A percentile compares a stretch with the other conserved stretches of the same genome.
Conservation (phyloP, 2,797 vertebrate genomes). For the Odontamblyopus lacepedii region DNA sequence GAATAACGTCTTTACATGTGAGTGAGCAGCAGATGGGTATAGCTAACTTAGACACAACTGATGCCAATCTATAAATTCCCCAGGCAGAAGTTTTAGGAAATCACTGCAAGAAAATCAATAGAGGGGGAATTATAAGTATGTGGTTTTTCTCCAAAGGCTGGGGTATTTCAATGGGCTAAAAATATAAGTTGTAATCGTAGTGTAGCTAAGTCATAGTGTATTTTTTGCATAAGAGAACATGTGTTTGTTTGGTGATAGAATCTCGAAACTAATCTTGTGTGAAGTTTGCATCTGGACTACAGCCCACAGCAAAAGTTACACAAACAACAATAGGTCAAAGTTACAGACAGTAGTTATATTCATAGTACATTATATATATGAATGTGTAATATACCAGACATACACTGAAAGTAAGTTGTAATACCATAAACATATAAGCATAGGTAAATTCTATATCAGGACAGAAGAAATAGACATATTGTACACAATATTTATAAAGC, state of each 20-base stretch:
- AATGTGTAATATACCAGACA: background rate
- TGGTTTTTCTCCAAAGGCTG: background rate
- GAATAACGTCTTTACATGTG: constrained; percentile 68
- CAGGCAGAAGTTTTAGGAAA: constrained; percentile 56
- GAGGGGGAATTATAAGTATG: constrained; percentile 12
- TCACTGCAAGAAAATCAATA: constrained; percentile 48
- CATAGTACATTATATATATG: background rate
- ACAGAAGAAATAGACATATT: no score
- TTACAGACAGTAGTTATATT: background rate
- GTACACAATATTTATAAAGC: no score
- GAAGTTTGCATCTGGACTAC: background rate
- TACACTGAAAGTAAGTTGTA: background rate
- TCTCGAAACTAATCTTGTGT: background rate
- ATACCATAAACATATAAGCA: no score
- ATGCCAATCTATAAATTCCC: constrained; percentile 65
- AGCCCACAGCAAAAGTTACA: background rate
- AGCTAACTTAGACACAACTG: constrained; percentile 50
- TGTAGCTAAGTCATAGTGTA: background rate
- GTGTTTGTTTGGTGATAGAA: background rate
- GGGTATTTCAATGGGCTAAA: background rate
- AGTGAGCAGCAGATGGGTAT: constrained; percentile 64
- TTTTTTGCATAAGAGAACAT: background rate
- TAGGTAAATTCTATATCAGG: no score
- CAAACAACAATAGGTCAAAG: background rate
- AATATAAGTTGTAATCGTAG: constrained; percentile 3